Evolutionary conservation across 2,888 invertebrate species (phyloP).

Genomic region (Eurytoma californica): DNA sequence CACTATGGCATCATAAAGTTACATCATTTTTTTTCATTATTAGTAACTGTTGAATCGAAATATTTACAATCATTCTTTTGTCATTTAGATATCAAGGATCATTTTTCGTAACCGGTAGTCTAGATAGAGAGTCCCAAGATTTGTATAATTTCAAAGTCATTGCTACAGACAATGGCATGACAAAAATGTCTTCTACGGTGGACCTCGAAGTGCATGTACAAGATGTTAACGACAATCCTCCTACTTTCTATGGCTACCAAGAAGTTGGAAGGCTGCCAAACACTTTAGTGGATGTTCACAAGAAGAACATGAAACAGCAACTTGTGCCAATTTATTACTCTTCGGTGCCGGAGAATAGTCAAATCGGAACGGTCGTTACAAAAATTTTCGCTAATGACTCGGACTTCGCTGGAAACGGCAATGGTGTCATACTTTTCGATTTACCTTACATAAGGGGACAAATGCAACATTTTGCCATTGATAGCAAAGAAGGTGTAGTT

Average conservation of each 20-base stretch:
- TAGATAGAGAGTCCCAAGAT: slow-evolving; percentile 86
- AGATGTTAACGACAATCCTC: slow-evolving; percentile 90
- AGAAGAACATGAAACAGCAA: slow-evolving; percentile 52
- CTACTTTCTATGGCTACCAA: slow-evolving; percentile 87
- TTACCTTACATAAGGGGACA: slow-evolving; percentile 79
- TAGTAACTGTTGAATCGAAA: too few relatives aligned
- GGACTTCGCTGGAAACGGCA: slow-evolving; percentile 91
- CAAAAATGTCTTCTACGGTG: slow-evolving; percentile 82
- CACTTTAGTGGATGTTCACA: slow-evolving; percentile 75
- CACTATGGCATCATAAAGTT: too few relatives aligned
- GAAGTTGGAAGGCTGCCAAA: slow-evolving; percentile 77
- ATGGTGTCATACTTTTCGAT: slow-evolving; percentile 88
- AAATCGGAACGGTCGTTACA: slow-evolving; percentile 84
- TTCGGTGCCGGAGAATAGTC: slow-evolving; percentile 84
- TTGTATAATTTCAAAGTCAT: slow-evolving; percentile 84
- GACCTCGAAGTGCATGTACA: slow-evolving; percentile 88
- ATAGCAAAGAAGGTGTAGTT: slow-evolving; percentile 89
- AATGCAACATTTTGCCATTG: slow-evolving; percentile 83
- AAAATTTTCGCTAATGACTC: slow-evolving; percentile 89
- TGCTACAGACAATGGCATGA: slow-evolving; percentile 84
- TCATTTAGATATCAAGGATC: slow-evolving; percentile 76
- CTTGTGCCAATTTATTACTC: slow-evolving; percentile 85
- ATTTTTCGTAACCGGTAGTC: slow-evolving; percentile 83
- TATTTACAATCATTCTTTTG: background rate
- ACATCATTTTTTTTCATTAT: too few relatives aligned